Percentiles rank a stretch among this genome's conserved stretches.
Evolutionary conservation across 2,888 invertebrate species (phyloP).

Genomic region (Drosophila antonietae): DNA sequence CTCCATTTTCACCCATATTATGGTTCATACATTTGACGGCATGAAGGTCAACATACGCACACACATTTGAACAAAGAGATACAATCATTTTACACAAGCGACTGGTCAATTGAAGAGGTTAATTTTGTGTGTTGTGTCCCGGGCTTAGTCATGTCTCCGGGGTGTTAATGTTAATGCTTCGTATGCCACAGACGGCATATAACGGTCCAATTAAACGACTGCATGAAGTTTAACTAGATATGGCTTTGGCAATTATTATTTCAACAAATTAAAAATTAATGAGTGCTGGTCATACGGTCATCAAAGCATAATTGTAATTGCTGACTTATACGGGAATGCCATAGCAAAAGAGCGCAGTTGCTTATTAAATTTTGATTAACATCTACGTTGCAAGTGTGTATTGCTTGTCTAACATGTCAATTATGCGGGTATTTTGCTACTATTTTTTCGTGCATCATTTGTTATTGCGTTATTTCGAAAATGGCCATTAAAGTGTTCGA

Average conservation of each 20-base stretch:
- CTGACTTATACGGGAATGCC: constrained; percentile 53
- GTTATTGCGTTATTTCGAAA: not conserved
- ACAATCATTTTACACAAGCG: constrained; percentile 28
- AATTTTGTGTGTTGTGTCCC: constrained; percentile 61
- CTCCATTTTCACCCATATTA: constrained; percentile 12
- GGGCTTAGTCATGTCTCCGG: constrained; percentile 67
- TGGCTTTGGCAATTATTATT: constrained; percentile 69
- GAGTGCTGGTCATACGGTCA: constrained; percentile 74
- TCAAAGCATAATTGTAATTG: constrained; percentile 72
- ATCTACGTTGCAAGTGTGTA: constrained; percentile 23
- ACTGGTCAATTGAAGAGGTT: constrained; percentile 74
- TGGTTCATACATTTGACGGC: constrained; percentile 46
- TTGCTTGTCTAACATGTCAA: constrained; percentile 48
- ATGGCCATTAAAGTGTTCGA: not conserved
- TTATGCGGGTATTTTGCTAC: constrained; percentile 57
- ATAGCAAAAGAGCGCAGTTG: constrained; percentile 24
- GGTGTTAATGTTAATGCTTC: constrained; percentile 68
- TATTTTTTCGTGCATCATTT: not conserved
- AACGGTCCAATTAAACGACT: constrained; percentile 26
- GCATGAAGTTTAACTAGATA: constrained; percentile 35
- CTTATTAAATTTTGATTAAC: constrained; percentile 73
- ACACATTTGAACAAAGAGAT: constrained; percentile 8
- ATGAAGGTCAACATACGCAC: constrained; percentile 68
- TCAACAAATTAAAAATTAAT: constrained; percentile 75
- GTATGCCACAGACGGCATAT: constrained; percentile 41